phyloP scores from a whole-genome alignment of 2,888 invertebrate species.

The Stenichneumon culpator region DNA sequence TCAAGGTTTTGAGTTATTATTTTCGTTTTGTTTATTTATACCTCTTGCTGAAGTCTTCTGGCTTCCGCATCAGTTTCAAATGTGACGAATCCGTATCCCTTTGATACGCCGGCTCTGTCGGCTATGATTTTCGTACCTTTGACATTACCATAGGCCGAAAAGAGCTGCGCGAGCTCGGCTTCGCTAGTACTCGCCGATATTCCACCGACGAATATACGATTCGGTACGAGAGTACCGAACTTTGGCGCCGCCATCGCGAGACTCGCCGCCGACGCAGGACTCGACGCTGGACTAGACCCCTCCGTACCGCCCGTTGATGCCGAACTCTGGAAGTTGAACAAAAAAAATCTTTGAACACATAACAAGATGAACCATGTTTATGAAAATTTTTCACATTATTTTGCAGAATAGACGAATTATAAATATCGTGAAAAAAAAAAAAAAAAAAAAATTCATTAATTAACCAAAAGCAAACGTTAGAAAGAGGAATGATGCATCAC shows the following conservation, averaged over 20 bases:
- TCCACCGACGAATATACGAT: slow-evolving; percentile 98
- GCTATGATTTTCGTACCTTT: slow-evolving; percentile 98
- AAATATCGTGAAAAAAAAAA: too few relatives aligned
- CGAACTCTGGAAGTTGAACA: slow-evolving; percentile 77
- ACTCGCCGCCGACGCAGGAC: slow-evolving; percentile 83
- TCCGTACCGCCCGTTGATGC: slow-evolving; percentile 84
- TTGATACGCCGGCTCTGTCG: slow-evolving; percentile 97
- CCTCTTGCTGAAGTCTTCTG: slow-evolving; percentile 90
- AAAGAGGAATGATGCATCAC: too few relatives aligned
- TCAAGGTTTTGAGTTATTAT: not conserved
- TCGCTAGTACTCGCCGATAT: slow-evolving; percentile 97
- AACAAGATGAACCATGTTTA: not conserved
- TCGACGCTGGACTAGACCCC: slow-evolving; percentile 84
- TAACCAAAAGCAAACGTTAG: too few relatives aligned
- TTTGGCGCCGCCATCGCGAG: slow-evolving; percentile 84
- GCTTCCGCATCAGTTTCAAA: slow-evolving; percentile 96
- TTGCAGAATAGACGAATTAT: not conserved
- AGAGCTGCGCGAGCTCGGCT: slow-evolving; percentile 95
- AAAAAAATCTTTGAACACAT: slow-evolving; percentile 8
- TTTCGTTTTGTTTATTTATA: slow-evolving; percentile 77
- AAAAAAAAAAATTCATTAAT: too few relatives aligned
- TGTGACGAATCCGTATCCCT: slow-evolving; percentile 95
- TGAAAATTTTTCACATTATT: not conserved
- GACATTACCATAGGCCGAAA: slow-evolving; percentile 95
- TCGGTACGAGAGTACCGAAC: slow-evolving; percentile 94